Evolutionary conservation across 2,888 invertebrate genomes (phyloP).

Genomic region (Syritta pipiens): DNA sequence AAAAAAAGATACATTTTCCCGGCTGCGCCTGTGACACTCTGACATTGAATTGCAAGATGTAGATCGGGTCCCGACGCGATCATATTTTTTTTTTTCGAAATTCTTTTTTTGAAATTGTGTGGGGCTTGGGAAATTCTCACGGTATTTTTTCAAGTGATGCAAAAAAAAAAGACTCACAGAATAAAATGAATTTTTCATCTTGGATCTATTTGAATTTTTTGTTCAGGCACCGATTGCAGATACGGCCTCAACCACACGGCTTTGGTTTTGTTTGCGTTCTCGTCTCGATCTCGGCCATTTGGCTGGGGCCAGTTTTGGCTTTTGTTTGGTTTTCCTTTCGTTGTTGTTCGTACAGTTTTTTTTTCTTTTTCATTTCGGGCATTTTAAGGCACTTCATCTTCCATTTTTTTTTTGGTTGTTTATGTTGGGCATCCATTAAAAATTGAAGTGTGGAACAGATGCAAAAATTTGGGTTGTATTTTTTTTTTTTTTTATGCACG

Average conservation of each 20-base stretch:
- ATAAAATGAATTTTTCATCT: constrained; percentile 31
- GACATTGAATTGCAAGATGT: constrained; percentile 66
- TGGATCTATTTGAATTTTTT: constrained; percentile 21
- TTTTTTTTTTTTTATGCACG: not conserved
- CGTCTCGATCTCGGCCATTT: not conserved
- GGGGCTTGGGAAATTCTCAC: constrained; percentile 60
- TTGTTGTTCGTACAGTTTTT: not conserved
- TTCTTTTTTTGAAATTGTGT: no score
- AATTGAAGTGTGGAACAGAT: constrained; percentile 65
- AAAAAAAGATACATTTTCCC: constrained; percentile 39
- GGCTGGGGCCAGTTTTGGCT: constrained; percentile 34
- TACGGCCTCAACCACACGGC: constrained; percentile 20
- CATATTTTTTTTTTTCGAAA: not conserved
- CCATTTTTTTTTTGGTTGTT: constrained; percentile 46
- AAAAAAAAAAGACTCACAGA: constrained; percentile 4
- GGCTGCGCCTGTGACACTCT: constrained; percentile 32
- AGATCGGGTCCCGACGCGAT: constrained; percentile 37
- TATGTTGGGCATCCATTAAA: constrained; percentile 61
- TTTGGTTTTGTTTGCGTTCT: constrained; percentile 25
- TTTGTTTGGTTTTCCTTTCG: constrained; percentile 13
- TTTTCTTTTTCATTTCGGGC: constrained; percentile 9
- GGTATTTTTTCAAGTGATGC: constrained; percentile 30
- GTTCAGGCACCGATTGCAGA: constrained; percentile 16
- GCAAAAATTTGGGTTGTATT: constrained; percentile 56
- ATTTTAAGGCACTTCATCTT: constrained; percentile 50